Evolutionary conservation across 2,113 vertebrate genomes (phyloP), one percentile per base, ranked within the genome.

Genomic region (Origma solitaria): DNA sequence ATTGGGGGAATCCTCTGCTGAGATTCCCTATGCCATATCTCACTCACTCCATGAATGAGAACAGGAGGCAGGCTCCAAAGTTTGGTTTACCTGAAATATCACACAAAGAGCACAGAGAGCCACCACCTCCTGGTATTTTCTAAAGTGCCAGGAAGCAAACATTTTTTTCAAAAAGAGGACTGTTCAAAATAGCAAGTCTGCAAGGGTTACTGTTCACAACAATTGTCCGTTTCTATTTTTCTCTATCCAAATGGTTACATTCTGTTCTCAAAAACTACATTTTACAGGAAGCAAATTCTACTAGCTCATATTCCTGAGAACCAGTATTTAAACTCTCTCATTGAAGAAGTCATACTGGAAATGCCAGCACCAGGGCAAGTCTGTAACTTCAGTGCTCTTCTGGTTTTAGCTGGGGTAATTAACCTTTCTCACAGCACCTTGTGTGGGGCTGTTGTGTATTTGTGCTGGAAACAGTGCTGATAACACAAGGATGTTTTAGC

Each of bases 11-110:
- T 33, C 37, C 47, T n/a, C 21, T 25, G 38, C 31, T 47, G 51
- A 61, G 35, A 45, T 1, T 33, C 11, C 38, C n/a, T n/a, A 61
- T 0, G 1, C 10, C 1, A 0, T 30, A 28, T 14, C 53, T 85
- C 53, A 50, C 24, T 19, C 50, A 47, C 2, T 27, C 20, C 53
- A 18, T 23, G 42, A 56, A 42, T 10, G 28, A 91, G 31, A 66
- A 33, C 1, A 6, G 57, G 25, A 69, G 12, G 22, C 62, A 49
- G 31, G 60, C 64, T 88, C 42, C 15, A 11, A 61, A 58, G 18
- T 80, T 69, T 12, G 2, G 33, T 49, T 76, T 60, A 64, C 56
- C 75, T 76, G 33, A 93, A 90, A 62, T 42, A 38, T 1, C 54
- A 61, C 4, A 49, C 0, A 3, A 86, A 94, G 13, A 62, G 28